Evolutionary conservation across 1,140 invertebrate species (phyloP).

Genomic region (Camponotus pennsylvanicus): DNA sequence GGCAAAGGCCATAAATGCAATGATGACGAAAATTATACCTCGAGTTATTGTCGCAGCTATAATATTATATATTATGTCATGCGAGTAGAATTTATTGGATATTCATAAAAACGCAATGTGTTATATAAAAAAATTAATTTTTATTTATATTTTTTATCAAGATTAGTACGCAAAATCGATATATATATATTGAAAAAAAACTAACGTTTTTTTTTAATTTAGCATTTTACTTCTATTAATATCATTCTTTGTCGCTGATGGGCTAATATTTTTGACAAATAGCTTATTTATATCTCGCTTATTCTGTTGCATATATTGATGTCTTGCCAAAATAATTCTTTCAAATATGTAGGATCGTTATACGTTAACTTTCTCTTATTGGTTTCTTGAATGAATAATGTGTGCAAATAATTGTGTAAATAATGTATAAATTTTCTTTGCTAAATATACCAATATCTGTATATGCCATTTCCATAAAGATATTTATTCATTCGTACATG

Average conservation of each 20-base stretch:
- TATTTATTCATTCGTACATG: background rate
- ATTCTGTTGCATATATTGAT: background rate
- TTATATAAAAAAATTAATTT: background rate
- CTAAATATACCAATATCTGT: background rate
- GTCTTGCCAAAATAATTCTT: constrained; percentile 3
- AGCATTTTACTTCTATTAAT: background rate
- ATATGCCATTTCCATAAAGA: background rate
- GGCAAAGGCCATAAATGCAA: background rate
- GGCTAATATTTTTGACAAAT: constrained; percentile 7
- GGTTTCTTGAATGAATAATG: background rate
- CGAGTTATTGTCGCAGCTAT: constrained; percentile 1
- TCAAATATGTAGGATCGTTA: background rate
- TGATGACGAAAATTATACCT: constrained; percentile 1
- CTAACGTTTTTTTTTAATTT: background rate
- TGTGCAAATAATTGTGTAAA: background rate
- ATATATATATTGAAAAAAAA: constrained; percentile 1
- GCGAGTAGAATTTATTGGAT: constrained; percentile 18
- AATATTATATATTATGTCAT: background rate
- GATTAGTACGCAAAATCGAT: background rate
- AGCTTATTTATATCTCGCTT: background rate
- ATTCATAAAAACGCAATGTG: background rate
- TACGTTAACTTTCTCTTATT: background rate
- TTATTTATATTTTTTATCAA: background rate
- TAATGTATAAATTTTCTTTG: background rate
- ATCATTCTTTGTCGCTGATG: background rate